Evolutionary conservation across 2,113 vertebrate genomes (phyloP).

Genomic region (Cyphomyrus discorhynchus): DNA sequence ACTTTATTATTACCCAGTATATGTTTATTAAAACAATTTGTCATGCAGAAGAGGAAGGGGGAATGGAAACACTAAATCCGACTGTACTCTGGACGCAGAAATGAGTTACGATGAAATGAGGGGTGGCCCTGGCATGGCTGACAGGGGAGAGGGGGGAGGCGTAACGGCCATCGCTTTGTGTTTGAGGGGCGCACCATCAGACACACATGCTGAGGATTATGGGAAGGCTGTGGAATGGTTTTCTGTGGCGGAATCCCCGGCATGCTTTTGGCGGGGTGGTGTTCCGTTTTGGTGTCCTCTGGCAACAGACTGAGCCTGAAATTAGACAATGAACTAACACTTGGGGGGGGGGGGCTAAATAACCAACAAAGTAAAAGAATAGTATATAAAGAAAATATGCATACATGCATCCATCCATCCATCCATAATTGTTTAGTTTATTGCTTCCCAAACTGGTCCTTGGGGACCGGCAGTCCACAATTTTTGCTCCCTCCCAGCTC

Average conservation of each 20-base stretch:
- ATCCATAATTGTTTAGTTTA: background rate
- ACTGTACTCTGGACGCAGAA: constrained; percentile 85
- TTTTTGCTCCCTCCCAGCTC: background rate
- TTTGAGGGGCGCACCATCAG: constrained; percentile 74
- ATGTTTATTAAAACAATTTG: constrained; percentile 99
- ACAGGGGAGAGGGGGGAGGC: constrained; percentile 59
- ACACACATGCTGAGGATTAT: constrained; percentile 61
- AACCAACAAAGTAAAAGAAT: background rate
- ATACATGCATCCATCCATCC: background rate
- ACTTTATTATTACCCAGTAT: constrained; percentile 99
- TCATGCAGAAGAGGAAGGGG: constrained; percentile 98
- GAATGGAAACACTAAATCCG: constrained; percentile 97
- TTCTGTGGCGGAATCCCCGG: background rate
- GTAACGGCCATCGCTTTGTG: constrained; percentile 78
- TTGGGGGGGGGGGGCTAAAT: background rate
- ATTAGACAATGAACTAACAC: background rate
- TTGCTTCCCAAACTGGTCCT: background rate
- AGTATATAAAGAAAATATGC: background rate
- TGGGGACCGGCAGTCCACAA: background rate
- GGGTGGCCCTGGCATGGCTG: constrained; percentile 62
- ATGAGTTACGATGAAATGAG: constrained; percentile 94
- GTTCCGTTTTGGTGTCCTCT: background rate
- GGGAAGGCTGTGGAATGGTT: background rate
- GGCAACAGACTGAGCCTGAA: background rate
- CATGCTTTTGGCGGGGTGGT: background rate